Conservation (phyloP, 2,888 invertebrate species). For the Ornithoptera alexandrae region DNA sequence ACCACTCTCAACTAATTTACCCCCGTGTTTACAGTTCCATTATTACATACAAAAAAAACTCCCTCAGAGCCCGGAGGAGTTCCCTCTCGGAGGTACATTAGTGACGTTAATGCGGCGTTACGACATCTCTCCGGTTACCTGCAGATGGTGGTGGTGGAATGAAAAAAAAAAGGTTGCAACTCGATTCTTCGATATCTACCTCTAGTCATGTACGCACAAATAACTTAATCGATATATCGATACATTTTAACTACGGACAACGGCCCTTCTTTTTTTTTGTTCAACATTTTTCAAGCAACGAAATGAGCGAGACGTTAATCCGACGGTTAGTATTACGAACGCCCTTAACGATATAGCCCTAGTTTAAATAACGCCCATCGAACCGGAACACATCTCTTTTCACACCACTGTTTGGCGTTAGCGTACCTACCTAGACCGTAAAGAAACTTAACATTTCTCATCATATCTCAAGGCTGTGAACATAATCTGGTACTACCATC, state of each 20-base stretch:
- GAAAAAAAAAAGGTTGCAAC: slow-evolving; percentile 31
- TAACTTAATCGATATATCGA: neutral
- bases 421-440: too few relatives aligned
- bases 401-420: too few relatives aligned
- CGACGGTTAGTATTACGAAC: too few relatives aligned
- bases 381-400: too few relatives aligned
- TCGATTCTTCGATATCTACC: slow-evolving; percentile 22
- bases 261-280: too few relatives aligned
- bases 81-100: slow-evolving; percentile 33
- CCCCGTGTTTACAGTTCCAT: slow-evolving; percentile 27
- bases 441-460: too few relatives aligned
- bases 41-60: slow-evolving; percentile 15
- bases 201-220: slow-evolving; percentile 2
- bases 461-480: too few relatives aligned
- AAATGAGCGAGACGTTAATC: too few relatives aligned
- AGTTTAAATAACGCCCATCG: too few relatives aligned
- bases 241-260: neutral
- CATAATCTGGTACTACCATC: too few relatives aligned
- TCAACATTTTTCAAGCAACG: too few relatives aligned
- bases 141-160: slow-evolving; percentile 32
- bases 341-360: too few relatives aligned
- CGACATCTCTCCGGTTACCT: slow-evolving; percentile 34
- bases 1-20: slow-evolving; percentile 9
- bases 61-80: slow-evolving; percentile 16
- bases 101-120: slow-evolving; percentile 31